phyloP scores from a whole-genome alignment of 2,888 invertebrate species.

The Drosophila putrida region DNA sequence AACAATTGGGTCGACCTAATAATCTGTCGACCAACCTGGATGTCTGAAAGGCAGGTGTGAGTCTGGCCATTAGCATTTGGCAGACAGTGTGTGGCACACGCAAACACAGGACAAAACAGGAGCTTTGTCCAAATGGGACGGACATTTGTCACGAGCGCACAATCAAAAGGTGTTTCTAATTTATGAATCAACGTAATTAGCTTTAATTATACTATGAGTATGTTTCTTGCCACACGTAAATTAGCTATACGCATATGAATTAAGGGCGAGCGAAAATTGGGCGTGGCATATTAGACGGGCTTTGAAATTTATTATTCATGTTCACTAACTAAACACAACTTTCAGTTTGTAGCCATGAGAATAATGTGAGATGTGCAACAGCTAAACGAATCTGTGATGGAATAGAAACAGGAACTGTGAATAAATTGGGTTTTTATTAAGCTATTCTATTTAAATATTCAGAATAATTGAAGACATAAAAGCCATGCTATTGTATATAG shows the following conservation, averaged over 20 bases:
- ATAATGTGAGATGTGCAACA: not conserved
- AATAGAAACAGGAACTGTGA: not conserved
- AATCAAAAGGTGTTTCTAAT: constrained; percentile 75
- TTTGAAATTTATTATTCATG: constrained; percentile 36
- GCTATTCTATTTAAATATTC: not conserved
- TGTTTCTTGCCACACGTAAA: constrained; percentile 34
- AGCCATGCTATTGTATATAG: not conserved
- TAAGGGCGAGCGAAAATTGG: not conserved
- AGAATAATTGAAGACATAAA: not conserved
- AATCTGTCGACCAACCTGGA: not conserved
- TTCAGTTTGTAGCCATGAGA: not conserved
- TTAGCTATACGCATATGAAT: constrained; percentile 40
- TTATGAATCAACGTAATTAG: constrained; percentile 77
- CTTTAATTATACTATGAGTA: constrained; percentile 52
- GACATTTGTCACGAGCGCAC: constrained; percentile 62
- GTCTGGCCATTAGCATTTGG: constrained; percentile 40
- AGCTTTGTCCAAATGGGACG: constrained; percentile 1
- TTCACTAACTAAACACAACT: constrained; percentile 39
- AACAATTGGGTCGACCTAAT: constrained; percentile 20
- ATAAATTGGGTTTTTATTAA: not conserved
- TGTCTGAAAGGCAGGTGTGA: constrained; percentile 7
- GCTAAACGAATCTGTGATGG: constrained; percentile 7
- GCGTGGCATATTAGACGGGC: constrained; percentile 11
- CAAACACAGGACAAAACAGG: constrained; percentile 16
- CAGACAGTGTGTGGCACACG: constrained; percentile 29